phyloP scores from a whole-genome alignment of 2,888 invertebrate genomes.

The Bimastos eiseni region DNA sequence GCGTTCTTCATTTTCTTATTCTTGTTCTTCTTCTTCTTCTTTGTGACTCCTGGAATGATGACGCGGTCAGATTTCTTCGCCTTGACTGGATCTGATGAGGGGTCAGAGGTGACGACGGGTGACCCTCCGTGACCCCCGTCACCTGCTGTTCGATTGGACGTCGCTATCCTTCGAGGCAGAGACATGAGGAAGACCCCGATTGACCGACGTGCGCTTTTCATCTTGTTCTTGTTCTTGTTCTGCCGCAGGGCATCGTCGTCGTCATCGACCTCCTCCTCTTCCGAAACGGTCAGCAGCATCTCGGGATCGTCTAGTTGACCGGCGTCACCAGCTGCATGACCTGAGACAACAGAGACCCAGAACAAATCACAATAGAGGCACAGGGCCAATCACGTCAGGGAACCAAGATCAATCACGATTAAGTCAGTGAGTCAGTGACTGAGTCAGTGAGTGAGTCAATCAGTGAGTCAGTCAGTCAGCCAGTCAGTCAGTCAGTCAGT shows the following conservation, averaged over 20 bases:
- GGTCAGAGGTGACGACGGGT: neutral
- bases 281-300: neutral
- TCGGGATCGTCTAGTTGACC: neutral
- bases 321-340: neutral
- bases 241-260: neutral
- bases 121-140: neutral
- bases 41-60: neutral
- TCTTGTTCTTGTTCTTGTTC: conserved; percentile 15
- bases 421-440: no score
- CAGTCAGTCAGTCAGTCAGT: no score
- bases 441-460: no score
- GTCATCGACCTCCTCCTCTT: neutral
- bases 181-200: conserved; percentile 5
- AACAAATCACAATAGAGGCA: neutral
- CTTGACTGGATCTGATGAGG: neutral
- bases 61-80: neutral
- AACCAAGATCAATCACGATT: no score
- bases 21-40: conserved; percentile 13
- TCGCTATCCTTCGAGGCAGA: neutral
- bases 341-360: neutral
- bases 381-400: neutral
- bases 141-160: neutral
- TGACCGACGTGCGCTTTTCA: neutral
- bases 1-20: neutral
- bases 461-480: no score